Percentiles rank a stretch among this genome's conserved stretches.
Conservation (phyloP, 2,888 invertebrate species). For the Melieria omissa region DNA sequence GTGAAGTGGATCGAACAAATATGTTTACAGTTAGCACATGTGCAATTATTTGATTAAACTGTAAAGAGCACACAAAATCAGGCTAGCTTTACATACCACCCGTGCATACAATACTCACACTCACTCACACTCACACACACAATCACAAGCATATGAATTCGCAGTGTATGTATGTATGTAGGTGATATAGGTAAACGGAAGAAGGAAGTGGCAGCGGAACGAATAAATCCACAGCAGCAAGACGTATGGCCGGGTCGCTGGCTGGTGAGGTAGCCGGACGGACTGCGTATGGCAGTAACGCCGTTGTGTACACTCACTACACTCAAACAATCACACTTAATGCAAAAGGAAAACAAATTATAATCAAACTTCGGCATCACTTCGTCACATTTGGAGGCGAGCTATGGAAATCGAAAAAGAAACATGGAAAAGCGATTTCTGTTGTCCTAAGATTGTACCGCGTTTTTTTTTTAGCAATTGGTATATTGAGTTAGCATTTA, state of each 20-base stretch:
- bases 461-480: no score
- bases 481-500: no score
- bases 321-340: conserved; percentile 49
- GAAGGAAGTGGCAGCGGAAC: conserved; percentile 13
- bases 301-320: conserved; percentile 23
- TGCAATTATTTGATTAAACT: conserved; percentile 66
- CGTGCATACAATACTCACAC: conserved; percentile 49
- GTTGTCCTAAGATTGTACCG: no score
- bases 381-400: conserved; percentile 22
- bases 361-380: conserved; percentile 62
- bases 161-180: conserved; percentile 1
- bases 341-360: conserved; percentile 63
- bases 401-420: neutral
- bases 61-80: conserved; percentile 63
- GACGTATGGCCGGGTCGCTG: neutral
- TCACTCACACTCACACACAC: conserved; percentile 34
- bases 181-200: neutral
- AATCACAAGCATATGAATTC: neutral
- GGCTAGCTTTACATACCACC: conserved; percentile 41
- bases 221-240: conserved; percentile 4
- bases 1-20: conserved; percentile 64
- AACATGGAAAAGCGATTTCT: no score
- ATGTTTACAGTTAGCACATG: conserved; percentile 65
- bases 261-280: conserved; percentile 15
- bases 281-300: neutral